Conservation (phyloP, 2,888 invertebrate genomes). For the Brachyptera risi region DNA sequence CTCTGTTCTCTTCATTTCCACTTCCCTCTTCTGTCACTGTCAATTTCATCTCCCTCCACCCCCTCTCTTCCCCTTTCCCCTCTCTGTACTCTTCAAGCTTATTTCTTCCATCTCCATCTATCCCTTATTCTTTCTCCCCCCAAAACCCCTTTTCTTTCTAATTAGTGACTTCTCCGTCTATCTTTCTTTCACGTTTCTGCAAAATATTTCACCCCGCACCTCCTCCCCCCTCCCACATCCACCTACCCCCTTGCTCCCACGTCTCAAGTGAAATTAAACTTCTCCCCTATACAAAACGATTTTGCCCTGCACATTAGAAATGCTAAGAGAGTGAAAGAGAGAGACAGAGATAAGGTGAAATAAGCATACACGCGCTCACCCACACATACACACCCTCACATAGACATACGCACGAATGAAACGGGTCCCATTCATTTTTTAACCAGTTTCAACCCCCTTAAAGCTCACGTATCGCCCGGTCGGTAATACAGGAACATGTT, state of each 20-base stretch:
- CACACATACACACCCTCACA: neutral
- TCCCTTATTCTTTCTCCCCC: constrained; percentile 24
- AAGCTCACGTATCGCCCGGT: neutral
- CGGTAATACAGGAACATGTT: no score
- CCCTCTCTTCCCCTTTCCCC: constrained; percentile 14
- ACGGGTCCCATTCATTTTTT: constrained; percentile 9
- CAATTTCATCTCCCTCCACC: constrained; percentile 28
- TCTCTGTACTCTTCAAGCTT: constrained; percentile 23
- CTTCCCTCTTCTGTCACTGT: constrained; percentile 33
- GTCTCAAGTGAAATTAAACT: constrained; percentile 40
- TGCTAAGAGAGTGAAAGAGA: constrained; percentile 19
- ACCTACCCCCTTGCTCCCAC: constrained; percentile 25
- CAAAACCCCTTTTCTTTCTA: constrained; percentile 33
- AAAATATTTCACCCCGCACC: constrained; percentile 22
- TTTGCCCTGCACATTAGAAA: constrained; percentile 33
- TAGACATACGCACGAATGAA: constrained; percentile 6
- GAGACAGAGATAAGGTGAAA: constrained; percentile 5
- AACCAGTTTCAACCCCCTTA: neutral
- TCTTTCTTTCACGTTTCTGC: constrained; percentile 24
- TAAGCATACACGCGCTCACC: neutral
- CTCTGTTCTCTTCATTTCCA: constrained; percentile 22
- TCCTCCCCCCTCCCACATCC: constrained; percentile 12
- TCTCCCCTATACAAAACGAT: constrained; percentile 37
- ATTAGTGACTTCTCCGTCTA: constrained; percentile 34
- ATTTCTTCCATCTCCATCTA: constrained; percentile 22